Evolutionary conservation across 2,797 vertebrate species (phyloP), one percentile per base, ranked within the genome.

Genomic region (Rousettus madagascariensis): DNA sequence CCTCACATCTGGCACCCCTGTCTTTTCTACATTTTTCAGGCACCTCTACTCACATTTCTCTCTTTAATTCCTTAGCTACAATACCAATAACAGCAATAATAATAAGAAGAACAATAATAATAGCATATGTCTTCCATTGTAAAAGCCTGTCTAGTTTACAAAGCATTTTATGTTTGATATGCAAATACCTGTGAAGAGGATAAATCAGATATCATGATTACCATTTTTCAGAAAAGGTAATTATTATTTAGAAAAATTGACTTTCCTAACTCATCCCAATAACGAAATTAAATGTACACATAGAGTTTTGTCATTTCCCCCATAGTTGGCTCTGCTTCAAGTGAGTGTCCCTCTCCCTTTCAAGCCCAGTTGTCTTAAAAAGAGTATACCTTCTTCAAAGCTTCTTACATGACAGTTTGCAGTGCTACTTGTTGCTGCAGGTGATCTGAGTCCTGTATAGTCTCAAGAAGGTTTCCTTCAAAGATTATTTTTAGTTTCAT

Each of bases 31-130:
- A 84, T 79, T 85, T 85, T 22, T 66, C 5, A 55, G 46, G 19
- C 2, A 69, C 22, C 1, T 26, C 46, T 41, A 8, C n/a, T 30
- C 36, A 33, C 3, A 9, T 36, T 41, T 90, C 17, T 65, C 26
- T 68, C 49, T 59, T 78, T 71, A 85, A 53, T 49, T 85, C n/a
- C 16, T 95, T 82, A 65, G 46, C 68, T 87, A 43, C 1, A 63
- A 30, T 7, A 57, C 12, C 0, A 30, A 51, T 69, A 65, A 43
- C 13, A 57, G 4, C 13, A 83, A n/a, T 30, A 63, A 46, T 30
- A 66, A 72, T 30, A 66, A 72, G 5, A 22, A 7, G 1, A 59
- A 49, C 20, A 1, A 16, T 68, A 10, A 51, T 43, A 71, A 53
- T 24, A 85, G 19, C 43, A 11, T 11, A 53, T 51, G 46, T 61